A percentile compares a stretch with the other conserved stretches of the same genome.
These are phyloP conservation scores for Heliopora coerulea DNA, from an alignment of 92 coral and sea anemone species.

Conservation along the genomic window DNA sequence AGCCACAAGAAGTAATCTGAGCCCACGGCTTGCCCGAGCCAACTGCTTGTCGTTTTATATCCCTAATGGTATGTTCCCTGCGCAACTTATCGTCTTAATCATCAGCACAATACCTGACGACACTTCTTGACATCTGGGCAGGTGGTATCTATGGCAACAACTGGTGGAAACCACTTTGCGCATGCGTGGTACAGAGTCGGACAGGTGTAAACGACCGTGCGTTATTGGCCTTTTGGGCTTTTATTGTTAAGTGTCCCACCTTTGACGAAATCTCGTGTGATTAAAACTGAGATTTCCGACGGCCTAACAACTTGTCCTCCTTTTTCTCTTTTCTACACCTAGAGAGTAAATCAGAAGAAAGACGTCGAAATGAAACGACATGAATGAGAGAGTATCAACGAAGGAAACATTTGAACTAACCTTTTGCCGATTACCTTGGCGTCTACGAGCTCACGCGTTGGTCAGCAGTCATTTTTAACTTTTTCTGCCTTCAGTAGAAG, in stretches of 20 bases:
- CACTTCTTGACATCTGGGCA: conserved; percentile 34
- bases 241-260: conserved; percentile 22
- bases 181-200: conserved; percentile 4
- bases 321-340: no score
- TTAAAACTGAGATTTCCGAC: conserved; percentile 35
- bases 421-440: neutral
- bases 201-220: conserved; percentile 34
- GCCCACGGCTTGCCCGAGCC: neutral
- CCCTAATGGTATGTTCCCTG: conserved; percentile 12
- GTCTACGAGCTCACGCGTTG: neutral
- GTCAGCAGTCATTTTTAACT: neutral
- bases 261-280: conserved; percentile 30
- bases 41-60: conserved; percentile 19
- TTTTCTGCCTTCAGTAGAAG: neutral
- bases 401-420: neutral
- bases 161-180: conserved; percentile 32
- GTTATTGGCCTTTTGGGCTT: conserved; percentile 34
- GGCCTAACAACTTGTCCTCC: neutral
- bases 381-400: neutral
- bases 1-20: neutral
- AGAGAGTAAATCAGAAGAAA: no score
- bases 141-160: conserved; percentile 37
- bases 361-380: neutral
- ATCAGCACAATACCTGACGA: conserved; percentile 14
- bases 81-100: conserved; percentile 5